Evolutionary conservation across 2,888 invertebrate species (phyloP), one percentile per base, ranked within the genome.

Genomic region (Brachyopa scutellaris): DNA sequence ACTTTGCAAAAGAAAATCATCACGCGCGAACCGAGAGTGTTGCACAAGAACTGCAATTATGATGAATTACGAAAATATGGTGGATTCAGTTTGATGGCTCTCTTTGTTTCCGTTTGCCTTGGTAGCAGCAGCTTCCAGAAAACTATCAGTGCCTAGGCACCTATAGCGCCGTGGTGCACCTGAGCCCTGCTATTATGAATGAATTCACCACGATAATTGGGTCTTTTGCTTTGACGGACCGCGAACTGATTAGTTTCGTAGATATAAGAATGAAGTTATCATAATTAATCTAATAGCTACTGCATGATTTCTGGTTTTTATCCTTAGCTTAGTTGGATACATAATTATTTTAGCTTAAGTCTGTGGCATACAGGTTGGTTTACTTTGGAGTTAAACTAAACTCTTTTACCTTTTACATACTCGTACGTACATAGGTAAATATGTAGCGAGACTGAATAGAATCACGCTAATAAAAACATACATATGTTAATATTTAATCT

Each of bases 11-110:
- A 61, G 38, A 64, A 74, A 64, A 61, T 66, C 66, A 82, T 82
- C 82, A 82, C 76, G 82, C 70, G 59, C 82, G n/a, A n/a, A 38
- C 70, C 38, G 5, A 76, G 36, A 64, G 82, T 76, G 70, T 76
- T 82, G 69, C 76, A 64, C 69, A 76, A 76, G 70, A 70, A 76
- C 70, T 70, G 76, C 82, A 82, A 82, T 82, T 82, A 82, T 82
- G 82, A 77, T 82, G 82, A 82, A 82, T 82, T 82, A 70, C 82
- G 66, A 82, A 76, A 70, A 67, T 59, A 31, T 51, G 17, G 2
- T 55, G 69, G 57, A 57, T 55, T 51, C 57, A 69, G 40, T 76
- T 64, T 33, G 57, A 55, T 57, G 40, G 21, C 57, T 47, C 55
- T 42, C 80, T 80, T 80, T 74, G 80, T 80, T 80, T 76, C 80